These are phyloP conservation scores for Neodon shergylaensis DNA, from an alignment of 2,113 vertebrate genomes.

Conservation along the genomic window DNA sequence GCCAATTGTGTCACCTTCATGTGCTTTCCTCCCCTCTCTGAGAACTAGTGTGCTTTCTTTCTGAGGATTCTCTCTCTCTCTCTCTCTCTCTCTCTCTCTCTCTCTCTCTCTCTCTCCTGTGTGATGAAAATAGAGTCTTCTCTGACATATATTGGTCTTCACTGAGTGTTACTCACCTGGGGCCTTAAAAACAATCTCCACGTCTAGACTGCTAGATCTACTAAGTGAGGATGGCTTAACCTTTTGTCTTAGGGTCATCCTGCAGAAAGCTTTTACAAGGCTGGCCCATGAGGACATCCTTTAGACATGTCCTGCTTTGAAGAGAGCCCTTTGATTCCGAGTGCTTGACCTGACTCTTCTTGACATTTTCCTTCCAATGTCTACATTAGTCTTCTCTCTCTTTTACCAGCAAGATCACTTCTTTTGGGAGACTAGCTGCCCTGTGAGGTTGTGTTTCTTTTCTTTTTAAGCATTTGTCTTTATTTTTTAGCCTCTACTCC, in stretches of 20 bases:
- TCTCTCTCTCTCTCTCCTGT: not conserved
- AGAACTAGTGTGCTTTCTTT: not conserved
- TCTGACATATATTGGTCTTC: not conserved
- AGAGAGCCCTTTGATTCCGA: not conserved
- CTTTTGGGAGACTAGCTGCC: not conserved
- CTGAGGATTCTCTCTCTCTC: not conserved
- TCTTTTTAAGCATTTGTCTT: not conserved
- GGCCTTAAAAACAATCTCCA: not conserved
- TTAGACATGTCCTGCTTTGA: not conserved
- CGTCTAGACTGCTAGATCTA: too few species aligned
- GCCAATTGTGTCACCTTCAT: not conserved
- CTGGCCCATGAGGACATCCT: not conserved
- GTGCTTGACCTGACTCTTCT: not conserved
- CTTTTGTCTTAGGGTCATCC: not conserved
- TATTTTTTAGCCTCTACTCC: not conserved
- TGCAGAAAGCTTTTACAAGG: not conserved
- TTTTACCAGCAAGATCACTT: not conserved
- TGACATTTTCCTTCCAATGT: constrained; percentile 17
- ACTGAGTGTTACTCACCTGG: not conserved
- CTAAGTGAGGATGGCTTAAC: not conserved
- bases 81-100: not conserved
- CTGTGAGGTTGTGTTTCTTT: not conserved
- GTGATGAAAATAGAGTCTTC: not conserved
- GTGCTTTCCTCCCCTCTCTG: not conserved
- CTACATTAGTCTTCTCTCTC: not conserved